Evolutionary conservation across 2,797 vertebrate genomes (phyloP).

Genomic region (Acipenser oxyrinchus): DNA sequence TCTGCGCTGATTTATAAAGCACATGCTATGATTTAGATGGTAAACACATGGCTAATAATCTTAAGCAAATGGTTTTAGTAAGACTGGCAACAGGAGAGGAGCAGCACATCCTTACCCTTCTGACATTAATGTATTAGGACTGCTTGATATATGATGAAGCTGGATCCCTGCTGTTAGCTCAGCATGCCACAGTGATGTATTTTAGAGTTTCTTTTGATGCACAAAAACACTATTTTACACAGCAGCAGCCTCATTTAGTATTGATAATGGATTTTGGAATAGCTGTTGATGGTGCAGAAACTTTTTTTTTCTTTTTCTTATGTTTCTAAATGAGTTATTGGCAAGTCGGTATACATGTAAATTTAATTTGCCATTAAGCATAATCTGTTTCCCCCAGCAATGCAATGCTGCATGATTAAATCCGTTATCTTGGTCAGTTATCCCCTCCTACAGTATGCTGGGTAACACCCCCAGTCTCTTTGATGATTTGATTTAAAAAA

Average conservation of each 20-base stretch:
- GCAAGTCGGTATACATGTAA: slow-evolving; percentile 19
- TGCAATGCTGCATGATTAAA: slow-evolving; percentile 11
- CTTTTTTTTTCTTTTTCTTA: slow-evolving; percentile 16
- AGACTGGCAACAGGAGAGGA: too few species aligned
- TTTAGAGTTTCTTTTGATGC: not conserved
- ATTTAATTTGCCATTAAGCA: slow-evolving; percentile 28
- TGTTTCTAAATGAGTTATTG: slow-evolving; percentile 28
- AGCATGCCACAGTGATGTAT: not conserved
- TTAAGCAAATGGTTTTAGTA: not conserved
- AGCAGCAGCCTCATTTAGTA: slow-evolving; percentile 18
- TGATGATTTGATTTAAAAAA: too few species aligned
- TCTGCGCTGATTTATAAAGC: not conserved
- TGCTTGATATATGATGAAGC: not conserved
- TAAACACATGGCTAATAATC: not conserved
- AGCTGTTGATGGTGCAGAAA: slow-evolving; percentile 7
- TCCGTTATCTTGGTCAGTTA: slow-evolving; percentile 14
- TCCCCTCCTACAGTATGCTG: not conserved
- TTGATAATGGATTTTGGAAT: slow-evolving; percentile 18
- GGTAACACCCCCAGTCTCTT: too few species aligned
- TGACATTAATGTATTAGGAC: not conserved
- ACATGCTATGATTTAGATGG: slow-evolving; percentile 1
- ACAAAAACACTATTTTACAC: slow-evolving; percentile 11
- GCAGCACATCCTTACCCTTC: not conserved
- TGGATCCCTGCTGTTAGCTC: not conserved
- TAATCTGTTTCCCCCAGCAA: slow-evolving; percentile 23